Evolutionary conservation across 2,797 vertebrate species (phyloP).

Genomic region (Morelia viridis): DNA sequence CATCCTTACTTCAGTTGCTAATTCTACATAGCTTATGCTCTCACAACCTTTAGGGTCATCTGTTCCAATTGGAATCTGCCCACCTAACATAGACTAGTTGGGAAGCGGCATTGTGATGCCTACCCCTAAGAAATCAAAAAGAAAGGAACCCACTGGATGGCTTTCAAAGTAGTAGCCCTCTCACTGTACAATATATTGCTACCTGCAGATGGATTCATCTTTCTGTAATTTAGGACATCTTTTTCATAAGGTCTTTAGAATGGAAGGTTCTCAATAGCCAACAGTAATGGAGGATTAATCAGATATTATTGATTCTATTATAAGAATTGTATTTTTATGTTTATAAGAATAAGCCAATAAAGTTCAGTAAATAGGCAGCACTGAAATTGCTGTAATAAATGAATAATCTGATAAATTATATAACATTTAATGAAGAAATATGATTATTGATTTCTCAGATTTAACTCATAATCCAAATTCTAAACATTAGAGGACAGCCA

Average conservation of each 20-base stretch:
- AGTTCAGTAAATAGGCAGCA: not conserved
- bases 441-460: not conserved
- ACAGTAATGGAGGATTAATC: not conserved
- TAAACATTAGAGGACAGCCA: not conserved
- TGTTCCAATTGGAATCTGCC: not conserved
- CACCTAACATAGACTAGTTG: not conserved
- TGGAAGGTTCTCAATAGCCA: not conserved
- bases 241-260: not conserved
- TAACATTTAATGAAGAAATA: conserved; percentile 21
- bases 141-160: not conserved
- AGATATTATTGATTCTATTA: not conserved
- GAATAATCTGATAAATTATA: not conserved
- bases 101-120: not conserved
- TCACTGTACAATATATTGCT: not conserved
- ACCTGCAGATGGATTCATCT: not conserved
- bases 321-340: not conserved
- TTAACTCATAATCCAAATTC: not conserved
- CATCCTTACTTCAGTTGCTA: not conserved
- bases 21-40: not conserved
- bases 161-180: not conserved
- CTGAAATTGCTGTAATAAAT: not conserved
- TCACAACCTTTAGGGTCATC: not conserved
- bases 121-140: not conserved
- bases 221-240: not conserved
- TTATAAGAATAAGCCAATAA: not conserved